Evolutionary conservation across 2,113 vertebrate species (phyloP).

Genomic region (Paradoxurus hermaphroditus): DNA sequence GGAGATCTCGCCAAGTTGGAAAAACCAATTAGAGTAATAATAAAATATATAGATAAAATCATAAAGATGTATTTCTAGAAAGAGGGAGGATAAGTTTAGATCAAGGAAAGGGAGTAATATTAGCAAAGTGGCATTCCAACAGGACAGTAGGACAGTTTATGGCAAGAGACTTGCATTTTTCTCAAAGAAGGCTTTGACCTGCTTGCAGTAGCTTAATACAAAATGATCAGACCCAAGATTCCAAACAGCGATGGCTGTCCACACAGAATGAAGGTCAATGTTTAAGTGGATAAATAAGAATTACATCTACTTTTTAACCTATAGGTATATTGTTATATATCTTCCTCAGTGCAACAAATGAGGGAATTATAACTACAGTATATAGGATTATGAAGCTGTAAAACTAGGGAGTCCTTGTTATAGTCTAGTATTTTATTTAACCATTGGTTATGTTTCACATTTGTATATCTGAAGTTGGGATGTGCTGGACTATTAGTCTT

Average conservation of each 20-base stretch:
- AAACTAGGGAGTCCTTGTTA: not conserved
- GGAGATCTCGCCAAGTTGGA: conserved; percentile 15
- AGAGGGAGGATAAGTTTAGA: not conserved
- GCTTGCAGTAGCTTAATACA: not conserved
- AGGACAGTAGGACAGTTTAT: not conserved
- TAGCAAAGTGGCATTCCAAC: not conserved
- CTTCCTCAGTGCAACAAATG: not conserved
- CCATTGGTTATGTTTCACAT: not conserved
- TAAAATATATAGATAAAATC: conserved; percentile 44
- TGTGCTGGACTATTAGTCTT: not conserved
- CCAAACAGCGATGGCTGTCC: not conserved
- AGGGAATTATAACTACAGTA: not conserved
- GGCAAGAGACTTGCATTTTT: not conserved
- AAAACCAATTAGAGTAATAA: conserved; percentile 48
- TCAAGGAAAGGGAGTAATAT: not conserved
- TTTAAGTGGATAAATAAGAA: not conserved
- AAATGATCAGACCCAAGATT: not conserved
- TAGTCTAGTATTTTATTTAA: not conserved
- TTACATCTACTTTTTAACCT: not conserved
- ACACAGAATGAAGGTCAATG: not conserved
- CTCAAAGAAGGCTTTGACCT: not conserved
- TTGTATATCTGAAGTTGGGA: not conserved
- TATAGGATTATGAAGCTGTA: not conserved
- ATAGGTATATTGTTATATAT: not conserved
- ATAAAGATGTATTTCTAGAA: conserved; percentile 22